phyloP scores from a whole-genome alignment of 2,113 vertebrate species.

The Vireo altiloquus region DNA sequence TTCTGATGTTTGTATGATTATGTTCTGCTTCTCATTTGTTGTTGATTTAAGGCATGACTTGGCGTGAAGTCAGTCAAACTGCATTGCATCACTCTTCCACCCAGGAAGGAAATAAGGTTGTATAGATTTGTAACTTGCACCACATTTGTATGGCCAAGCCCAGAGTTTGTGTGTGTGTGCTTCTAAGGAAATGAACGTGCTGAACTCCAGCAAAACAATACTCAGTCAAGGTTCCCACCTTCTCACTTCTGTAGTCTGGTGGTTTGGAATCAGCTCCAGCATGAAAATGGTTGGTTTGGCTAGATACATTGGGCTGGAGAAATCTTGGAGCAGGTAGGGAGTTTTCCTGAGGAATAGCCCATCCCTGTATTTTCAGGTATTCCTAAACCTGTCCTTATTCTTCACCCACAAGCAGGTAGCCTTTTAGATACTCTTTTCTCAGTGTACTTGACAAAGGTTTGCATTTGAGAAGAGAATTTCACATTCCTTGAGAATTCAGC shows the following conservation, averaged over 20 bases:
- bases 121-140: neutral
- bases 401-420: neutral
- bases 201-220: neutral
- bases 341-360: neutral
- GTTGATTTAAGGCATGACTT: neutral
- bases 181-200: neutral
- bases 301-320: neutral
- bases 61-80: neutral
- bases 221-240: neutral
- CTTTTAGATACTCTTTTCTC: neutral
- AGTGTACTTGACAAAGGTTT: neutral
- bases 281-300: neutral
- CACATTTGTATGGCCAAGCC: neutral
- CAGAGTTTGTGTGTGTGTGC: neutral
- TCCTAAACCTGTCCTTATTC: neutral
- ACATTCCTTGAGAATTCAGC: neutral
- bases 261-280: neutral
- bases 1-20: neutral
- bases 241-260: neutral
- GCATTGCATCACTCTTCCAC: slow-evolving; percentile 1
- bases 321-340: neutral
- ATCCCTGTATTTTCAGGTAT: neutral
- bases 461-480: neutral
- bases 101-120: neutral
- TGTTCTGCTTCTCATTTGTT: slow-evolving; percentile 26